These are phyloP conservation scores for Ammospiza maritima DNA, from an alignment of 2,797 vertebrate species.

Conservation along the genomic window DNA sequence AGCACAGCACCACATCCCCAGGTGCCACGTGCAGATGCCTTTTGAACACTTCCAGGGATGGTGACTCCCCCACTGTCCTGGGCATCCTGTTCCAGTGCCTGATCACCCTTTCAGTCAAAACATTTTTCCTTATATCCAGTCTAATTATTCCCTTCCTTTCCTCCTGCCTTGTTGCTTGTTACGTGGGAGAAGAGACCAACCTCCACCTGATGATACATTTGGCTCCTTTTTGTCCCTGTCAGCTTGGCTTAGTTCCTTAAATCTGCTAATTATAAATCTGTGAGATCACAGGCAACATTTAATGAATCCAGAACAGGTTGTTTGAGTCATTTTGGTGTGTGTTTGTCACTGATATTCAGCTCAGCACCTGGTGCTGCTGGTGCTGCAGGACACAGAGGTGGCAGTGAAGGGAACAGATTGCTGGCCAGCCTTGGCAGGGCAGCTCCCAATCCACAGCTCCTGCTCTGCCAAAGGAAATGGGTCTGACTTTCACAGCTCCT, in stretches of 20 bases:
- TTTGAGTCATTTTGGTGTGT: not conserved
- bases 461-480: not conserved
- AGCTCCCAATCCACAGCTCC: not conserved
- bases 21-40: not conserved
- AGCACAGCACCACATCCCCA: not conserved
- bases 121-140: not conserved
- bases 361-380: conserved; percentile 31
- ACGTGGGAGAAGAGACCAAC: not conserved
- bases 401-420: conserved; percentile 15
- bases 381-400: conserved; percentile 7
- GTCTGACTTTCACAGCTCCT: not conserved
- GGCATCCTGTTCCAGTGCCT: not conserved
- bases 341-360: conserved; percentile 27
- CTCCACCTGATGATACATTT: not conserved
- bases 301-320: not conserved
- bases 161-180: not conserved
- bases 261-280: conserved; percentile 15
- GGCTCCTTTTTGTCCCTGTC: conserved; percentile 7
- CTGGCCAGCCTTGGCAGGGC: conserved; percentile 3
- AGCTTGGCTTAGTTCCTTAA: not conserved
- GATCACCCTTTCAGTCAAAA: not conserved
- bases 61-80: not conserved
- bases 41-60: not conserved
- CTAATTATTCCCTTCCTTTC: not conserved
- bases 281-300: conserved; percentile 10